Evolutionary conservation across 1,140 invertebrate genomes (phyloP).

Genomic region (Neodiprion pinetum): DNA sequence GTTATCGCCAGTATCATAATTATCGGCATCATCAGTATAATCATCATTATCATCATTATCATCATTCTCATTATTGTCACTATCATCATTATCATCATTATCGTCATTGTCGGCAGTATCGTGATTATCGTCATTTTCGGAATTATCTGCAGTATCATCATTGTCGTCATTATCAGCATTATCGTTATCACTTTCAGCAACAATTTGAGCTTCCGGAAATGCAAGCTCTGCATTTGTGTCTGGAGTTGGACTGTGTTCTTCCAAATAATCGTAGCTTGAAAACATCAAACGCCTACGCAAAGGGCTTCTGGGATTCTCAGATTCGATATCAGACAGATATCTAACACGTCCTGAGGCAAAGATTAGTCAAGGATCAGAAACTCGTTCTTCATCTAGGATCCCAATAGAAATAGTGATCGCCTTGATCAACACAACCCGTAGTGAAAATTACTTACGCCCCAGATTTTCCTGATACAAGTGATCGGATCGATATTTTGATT

Average conservation of each 20-base stretch:
- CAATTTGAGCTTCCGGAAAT: not conserved
- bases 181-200: conserved; percentile 10
- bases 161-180: conserved; percentile 16
- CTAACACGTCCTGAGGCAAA: not conserved
- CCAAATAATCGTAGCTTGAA: not conserved
- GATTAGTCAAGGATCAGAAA: not conserved
- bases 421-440: not conserved
- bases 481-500: not conserved
- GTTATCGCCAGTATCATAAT: not conserved
- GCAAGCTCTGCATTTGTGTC: not conserved
- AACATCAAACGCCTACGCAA: not conserved
- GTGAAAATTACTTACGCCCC: not conserved
- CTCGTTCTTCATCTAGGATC: too few species aligned
- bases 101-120: not conserved
- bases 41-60: conserved; percentile 5
- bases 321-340: not conserved
- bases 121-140: not conserved
- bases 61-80: conserved; percentile 18
- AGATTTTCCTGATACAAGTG: not conserved
- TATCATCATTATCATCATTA: conserved; percentile 11
- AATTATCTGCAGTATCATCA: not conserved
- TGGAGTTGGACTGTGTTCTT: not conserved
- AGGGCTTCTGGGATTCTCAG: not conserved
- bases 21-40: conserved; percentile 13
- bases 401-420: too few species aligned